Conservation (phyloP, 2,888 invertebrate species). For the Lithophane ornitopus region DNA sequence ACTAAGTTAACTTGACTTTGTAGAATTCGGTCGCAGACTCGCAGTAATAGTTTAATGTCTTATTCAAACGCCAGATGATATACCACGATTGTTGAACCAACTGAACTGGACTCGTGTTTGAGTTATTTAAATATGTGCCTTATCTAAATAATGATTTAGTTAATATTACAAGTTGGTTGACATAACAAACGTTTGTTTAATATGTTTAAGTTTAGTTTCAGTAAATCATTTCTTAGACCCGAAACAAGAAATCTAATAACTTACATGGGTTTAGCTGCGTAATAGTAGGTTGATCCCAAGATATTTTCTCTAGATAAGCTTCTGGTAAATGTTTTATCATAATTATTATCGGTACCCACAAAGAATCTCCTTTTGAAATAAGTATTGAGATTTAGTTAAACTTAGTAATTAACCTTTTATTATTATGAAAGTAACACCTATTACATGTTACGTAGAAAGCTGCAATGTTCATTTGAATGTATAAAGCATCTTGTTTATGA, state of each 20-base stretch:
- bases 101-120: not conserved
- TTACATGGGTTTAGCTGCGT: not conserved
- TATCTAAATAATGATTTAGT: slow-evolving; percentile 39
- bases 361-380: not conserved
- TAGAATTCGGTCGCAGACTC: slow-evolving; percentile 17
- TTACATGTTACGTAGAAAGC: not conserved
- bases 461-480: not conserved
- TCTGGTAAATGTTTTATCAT: not conserved
- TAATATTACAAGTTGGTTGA: slow-evolving; percentile 8
- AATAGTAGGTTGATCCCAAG: not conserved
- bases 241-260: not conserved
- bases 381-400: too few species aligned
- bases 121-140: slow-evolving; percentile 37
- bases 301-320: too few species aligned
- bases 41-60: slow-evolving; percentile 43
- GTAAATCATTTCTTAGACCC: not conserved
- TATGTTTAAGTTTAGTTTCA: not conserved
- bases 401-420: not conserved
- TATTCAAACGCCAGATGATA: slow-evolving; percentile 42
- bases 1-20: slow-evolving; percentile 1
- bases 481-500: slow-evolving; percentile 1
- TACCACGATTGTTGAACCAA: slow-evolving; percentile 16
- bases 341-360: not conserved
- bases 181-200: slow-evolving; percentile 8
- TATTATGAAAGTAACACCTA: not conserved